A percentile compares a stretch with the other conserved stretches of the same genome.
These are phyloP conservation scores for cattle (Bos taurus) DNA, from an alignment of 2,113 vertebrate genomes.

Conservation along the genomic window DNA sequence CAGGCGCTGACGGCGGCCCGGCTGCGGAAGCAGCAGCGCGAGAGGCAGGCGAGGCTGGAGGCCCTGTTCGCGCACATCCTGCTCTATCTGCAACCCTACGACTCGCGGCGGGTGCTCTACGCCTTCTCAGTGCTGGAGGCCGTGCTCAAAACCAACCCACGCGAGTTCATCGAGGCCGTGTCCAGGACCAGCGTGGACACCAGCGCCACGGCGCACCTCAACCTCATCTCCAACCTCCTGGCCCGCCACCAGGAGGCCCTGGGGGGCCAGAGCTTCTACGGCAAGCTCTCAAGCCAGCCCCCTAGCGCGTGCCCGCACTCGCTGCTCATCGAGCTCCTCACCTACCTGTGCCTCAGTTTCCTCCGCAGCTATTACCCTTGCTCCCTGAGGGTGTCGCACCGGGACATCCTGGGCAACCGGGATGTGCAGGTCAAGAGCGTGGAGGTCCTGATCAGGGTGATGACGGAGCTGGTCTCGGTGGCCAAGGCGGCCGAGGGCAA, in stretches of 20 bases:
- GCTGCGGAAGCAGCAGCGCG: conserved; percentile 86
- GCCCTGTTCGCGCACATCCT: conserved; percentile 92
- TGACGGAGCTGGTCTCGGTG: conserved; percentile 83
- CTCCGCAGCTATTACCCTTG: conserved; percentile 94
- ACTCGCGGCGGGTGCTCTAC: conserved; percentile 88
- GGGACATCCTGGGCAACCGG: conserved; percentile 90
- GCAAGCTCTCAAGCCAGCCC: conserved; percentile 84
- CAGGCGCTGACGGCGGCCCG: conserved; percentile 86
- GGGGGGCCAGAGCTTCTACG: conserved; percentile 91
- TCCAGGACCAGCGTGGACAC: conserved; percentile 90
- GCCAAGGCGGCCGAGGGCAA: conserved; percentile 79
- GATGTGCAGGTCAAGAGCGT: conserved; percentile 97
- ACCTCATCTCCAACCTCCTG: conserved; percentile 94
- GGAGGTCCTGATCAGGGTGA: conserved; percentile 89
- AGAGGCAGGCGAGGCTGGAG: conserved; percentile 86
- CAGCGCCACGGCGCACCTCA: conserved; percentile 92
- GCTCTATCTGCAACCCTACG: conserved; percentile 89
- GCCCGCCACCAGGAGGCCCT: conserved; percentile 94
- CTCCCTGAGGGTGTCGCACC: conserved; percentile 84
- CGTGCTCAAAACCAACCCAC: conserved; percentile 90
- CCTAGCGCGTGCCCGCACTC: conserved; percentile 84
- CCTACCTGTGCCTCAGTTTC: conserved; percentile 91
- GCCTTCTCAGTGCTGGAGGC: conserved; percentile 92
- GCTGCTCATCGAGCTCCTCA: conserved; percentile 90
- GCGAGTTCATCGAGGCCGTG: conserved; percentile 90